Evolutionary conservation across 2,113 vertebrate species (phyloP), one percentile per base, ranked within the genome.

Genomic region (Quiscalus mexicanus): DNA sequence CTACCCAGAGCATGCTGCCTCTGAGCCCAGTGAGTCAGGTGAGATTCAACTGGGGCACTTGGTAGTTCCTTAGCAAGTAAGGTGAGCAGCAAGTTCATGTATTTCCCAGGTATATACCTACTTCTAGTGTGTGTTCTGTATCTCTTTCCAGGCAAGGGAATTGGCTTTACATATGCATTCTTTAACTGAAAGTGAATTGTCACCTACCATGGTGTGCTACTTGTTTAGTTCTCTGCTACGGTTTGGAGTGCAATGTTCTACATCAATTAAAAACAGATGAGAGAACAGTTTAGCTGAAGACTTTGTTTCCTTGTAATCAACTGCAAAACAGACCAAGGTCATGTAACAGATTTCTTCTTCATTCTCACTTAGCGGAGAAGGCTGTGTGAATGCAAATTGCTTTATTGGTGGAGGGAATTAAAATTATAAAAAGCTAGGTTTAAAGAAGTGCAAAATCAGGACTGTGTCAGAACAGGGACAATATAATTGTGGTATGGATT

Each of bases 401-500:
- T 98, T 98, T 98, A 98, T 98, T 98, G 97, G 97, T 96, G 95
- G 91, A 98, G 96, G 96, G 97, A 98, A 98, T 98, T 98, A 97
- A 98, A 98, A 98, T 98, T 98, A 97, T 97, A 97, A 97, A 98
- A 97, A 98, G 82, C 94, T 81, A 95, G 78, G 76, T 96, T 97
- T 97, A 97, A 97, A 98, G 97, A 98, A 98, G 96, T 98, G 98
- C 97, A 97, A 98, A 98, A 98, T 98, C 97, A 98, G 97, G 97
- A 94, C 97, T 98, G 97, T 97, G 98, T 98, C 92, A 4, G 94
- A 98, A 96, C 91, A 96, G 97, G 97, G 98, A 98, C 98, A 98
- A 98, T 98, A 96, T 98, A 98, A 98, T 98, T 98, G 98, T 98
- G 95, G 96, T 98, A 98, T 97, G 95, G 98, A 98, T 98, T 98